A percentile compares a stretch with the other conserved stretches of the same genome.
Evolutionary conservation across 2,888 invertebrate species (phyloP).

Genomic region (Fragum fragum): DNA sequence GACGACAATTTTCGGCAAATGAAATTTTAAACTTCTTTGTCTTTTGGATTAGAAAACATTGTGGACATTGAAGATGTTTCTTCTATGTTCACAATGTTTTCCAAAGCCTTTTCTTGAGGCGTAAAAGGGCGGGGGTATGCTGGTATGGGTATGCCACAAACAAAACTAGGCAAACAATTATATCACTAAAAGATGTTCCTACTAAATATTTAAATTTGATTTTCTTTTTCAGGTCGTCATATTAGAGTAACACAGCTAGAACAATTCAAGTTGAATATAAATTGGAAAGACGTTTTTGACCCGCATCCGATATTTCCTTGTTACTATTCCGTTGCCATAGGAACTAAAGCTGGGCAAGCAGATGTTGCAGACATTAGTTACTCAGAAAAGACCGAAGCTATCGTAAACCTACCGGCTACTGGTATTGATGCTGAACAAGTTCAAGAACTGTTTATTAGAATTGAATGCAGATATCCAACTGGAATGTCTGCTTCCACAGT

Average conservation of each 20-base stretch:
- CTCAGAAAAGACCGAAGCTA: background rate
- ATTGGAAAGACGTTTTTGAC: constrained; percentile 39
- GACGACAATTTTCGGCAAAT: too few species aligned
- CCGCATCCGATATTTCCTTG: background rate
- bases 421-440: constrained; percentile 26
- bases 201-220: too few species aligned
- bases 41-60: too few species aligned
- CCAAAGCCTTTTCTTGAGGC: too few species aligned
- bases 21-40: too few species aligned
- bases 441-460: constrained; percentile 29
- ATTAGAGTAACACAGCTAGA: background rate
- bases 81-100: too few species aligned
- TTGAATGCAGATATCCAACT: constrained; percentile 38
- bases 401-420: constrained; percentile 9
- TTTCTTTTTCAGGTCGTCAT: background rate
- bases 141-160: too few species aligned
- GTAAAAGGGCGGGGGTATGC: too few species aligned
- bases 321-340: constrained; percentile 26
- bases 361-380: constrained; percentile 33
- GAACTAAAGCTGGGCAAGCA: constrained; percentile 27
- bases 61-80: too few species aligned
- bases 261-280: background rate
- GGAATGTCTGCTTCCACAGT: background rate
- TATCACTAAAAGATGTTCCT: too few species aligned
- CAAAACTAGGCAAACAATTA: too few species aligned